phyloP scores from a whole-genome alignment of 2,888 invertebrate genomes.

The Drosophila yooni region DNA sequence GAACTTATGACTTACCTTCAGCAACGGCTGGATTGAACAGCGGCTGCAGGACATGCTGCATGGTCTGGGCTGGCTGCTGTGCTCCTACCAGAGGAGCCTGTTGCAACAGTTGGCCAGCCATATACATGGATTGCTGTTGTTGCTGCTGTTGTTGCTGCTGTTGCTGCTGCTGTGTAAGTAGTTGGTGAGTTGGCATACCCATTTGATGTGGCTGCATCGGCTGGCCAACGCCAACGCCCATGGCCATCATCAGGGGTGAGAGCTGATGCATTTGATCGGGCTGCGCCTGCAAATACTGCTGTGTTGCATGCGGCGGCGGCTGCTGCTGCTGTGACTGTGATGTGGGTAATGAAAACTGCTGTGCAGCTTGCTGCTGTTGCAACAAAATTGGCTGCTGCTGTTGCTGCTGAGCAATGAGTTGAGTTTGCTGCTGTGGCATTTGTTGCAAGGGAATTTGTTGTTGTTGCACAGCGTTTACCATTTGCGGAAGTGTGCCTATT shows the following conservation, averaged over 20 bases:
- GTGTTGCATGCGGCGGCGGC: constrained; percentile 46
- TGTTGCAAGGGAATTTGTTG: constrained; percentile 47
- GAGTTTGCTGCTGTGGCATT: constrained; percentile 40
- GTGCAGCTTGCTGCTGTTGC: constrained; percentile 58
- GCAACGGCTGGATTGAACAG: constrained; percentile 63
- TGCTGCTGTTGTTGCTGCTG: constrained; percentile 59
- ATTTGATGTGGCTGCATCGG: constrained; percentile 59
- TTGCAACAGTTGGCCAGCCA: constrained; percentile 69
- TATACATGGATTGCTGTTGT: constrained; percentile 63
- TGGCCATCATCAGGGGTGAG: constrained; percentile 56
- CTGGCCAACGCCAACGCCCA: constrained; percentile 51
- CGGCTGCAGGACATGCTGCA: constrained; percentile 72
- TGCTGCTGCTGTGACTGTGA: constrained; percentile 60
- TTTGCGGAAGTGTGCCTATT: constrained; percentile 44
- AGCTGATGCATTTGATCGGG: constrained; percentile 67
- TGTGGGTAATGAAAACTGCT: constrained; percentile 59
- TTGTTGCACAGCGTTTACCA: constrained; percentile 56
- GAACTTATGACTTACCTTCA: constrained; percentile 56
- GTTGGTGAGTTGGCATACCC: constrained; percentile 58
- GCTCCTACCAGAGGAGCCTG: constrained; percentile 55
- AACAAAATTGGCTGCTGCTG: constrained; percentile 49
- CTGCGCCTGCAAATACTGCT: constrained; percentile 64
- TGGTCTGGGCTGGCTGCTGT: constrained; percentile 61
- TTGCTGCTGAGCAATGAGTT: constrained; percentile 46
- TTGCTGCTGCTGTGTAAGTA: constrained; percentile 59